A percentile compares a stretch with the other conserved stretches of the same genome.
Evolutionary conservation across 2,113 vertebrate genomes (phyloP).

Genomic region (Chinchilla lanigera): DNA sequence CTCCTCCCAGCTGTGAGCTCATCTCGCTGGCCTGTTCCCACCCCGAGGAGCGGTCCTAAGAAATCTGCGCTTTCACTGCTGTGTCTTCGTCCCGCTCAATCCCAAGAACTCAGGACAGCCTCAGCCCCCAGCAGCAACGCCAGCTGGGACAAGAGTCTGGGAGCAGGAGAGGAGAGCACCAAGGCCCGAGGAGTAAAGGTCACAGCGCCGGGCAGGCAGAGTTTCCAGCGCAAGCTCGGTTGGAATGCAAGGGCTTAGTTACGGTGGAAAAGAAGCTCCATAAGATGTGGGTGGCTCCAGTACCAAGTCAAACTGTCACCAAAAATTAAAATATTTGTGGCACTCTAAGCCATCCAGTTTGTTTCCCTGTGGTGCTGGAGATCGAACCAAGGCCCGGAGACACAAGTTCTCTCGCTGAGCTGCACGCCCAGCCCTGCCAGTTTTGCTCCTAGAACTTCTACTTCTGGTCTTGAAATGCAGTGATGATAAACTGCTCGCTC

Average conservation of each 20-base stretch:
- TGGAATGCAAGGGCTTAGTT: not conserved
- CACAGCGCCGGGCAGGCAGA: not conserved
- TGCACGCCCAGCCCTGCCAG: not conserved
- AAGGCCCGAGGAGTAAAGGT: not conserved
- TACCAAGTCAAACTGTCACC: not conserved
- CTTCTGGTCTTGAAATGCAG: conserved; percentile 28
- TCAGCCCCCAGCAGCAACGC: not conserved
- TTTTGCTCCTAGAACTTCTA: not conserved
- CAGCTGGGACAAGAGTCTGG: not conserved
- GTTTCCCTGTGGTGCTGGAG: not conserved
- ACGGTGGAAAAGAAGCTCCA: conserved; percentile 32
- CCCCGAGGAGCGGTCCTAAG: not conserved
- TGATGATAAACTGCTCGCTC: conserved; percentile 8
- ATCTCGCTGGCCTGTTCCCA: not conserved
- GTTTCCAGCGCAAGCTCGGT: not conserved
- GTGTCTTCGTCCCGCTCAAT: not conserved
- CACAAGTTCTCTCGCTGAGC: not conserved
- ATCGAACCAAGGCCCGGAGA: not conserved
- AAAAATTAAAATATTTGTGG: conserved; percentile 14
- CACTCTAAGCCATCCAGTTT: not conserved
- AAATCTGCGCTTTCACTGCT: not conserved
- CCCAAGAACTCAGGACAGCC: not conserved
- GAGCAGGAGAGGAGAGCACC: not conserved
- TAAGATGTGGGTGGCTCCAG: not conserved
- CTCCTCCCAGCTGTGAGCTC: not conserved